Percentiles rank a stretch among this genome's conserved stretches.
Evolutionary conservation across 2,797 vertebrate genomes (phyloP).

Genomic region (Synaphobranchus kaupii): DNA sequence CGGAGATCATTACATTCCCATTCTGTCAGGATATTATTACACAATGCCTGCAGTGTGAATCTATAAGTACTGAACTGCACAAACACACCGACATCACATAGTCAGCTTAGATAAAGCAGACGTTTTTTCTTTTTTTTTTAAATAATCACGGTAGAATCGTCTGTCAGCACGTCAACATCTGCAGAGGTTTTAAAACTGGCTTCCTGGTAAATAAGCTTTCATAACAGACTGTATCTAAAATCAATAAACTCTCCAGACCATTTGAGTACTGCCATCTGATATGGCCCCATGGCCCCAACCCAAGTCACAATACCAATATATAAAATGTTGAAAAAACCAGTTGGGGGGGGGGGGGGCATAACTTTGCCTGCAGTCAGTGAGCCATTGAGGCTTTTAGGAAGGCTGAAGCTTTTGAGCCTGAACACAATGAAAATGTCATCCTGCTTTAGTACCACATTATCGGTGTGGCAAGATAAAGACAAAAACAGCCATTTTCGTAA

Average conservation of each 20-base stretch:
- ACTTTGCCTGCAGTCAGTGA: neutral
- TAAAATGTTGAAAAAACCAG: neutral
- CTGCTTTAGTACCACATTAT: neutral
- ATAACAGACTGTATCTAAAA: neutral
- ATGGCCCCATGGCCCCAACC: too few relatives aligned
- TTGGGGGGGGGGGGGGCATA: too few relatives aligned
- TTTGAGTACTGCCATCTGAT: neutral
- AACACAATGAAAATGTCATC: constrained; percentile 6
- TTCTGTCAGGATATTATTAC: neutral
- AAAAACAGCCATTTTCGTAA: constrained; percentile 3
- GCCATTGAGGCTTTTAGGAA: neutral
- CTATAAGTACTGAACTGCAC: neutral
- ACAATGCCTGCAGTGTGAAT: neutral
- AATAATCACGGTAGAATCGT: neutral
- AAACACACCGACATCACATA: neutral
- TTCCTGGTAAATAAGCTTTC: neutral
- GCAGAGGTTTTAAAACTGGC: neutral
- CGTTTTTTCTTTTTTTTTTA: too few relatives aligned
- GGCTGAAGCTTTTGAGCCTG: neutral
- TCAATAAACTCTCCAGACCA: neutral
- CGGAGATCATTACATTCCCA: neutral
- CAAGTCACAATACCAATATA: neutral
- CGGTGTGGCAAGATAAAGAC: neutral
- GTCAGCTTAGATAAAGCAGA: neutral
- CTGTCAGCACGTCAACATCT: neutral